Evolutionary conservation across 1,140 invertebrate genomes (phyloP), one percentile per base, ranked within the genome.

Genomic region (Vanessa tameamea): DNA sequence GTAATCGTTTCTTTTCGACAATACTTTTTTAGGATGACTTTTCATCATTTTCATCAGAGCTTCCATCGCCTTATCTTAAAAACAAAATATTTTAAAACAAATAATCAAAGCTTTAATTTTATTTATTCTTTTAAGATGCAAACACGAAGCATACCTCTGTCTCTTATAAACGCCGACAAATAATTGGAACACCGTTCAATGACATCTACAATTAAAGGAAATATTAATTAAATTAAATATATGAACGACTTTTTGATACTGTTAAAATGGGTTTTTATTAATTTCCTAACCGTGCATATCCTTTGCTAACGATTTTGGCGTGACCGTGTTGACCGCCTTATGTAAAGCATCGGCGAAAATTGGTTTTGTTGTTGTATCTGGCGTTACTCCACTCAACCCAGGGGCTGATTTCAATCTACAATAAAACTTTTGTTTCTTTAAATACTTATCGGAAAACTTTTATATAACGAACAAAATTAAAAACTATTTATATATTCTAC

Each of bases 81-180:
- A 64, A 20, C 20, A 59, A 59, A 68, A 64, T 48, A 14, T 31
- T 51, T 72, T 71, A 64, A 64, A 15, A 8, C 6, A 23, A 43
- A 14, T 20, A 57, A 57, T 57, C 11, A 23, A 23, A 23, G 11
- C 12, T 20, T 20, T 20, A 20, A 20, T 20, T 20, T 20, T 20
- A n/a, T 55, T 16, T 20, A 23, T 6, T 20, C 20, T 20, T 11
- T n/a, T 16, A 55, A 55, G 7, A 12, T 57, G 16, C 6, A 4
- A 13, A 23, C 20, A 0, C 4, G 1, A 47, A 64, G n/a, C 20
- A 16, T 65, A 88, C 88, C 86, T 85, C 86, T 75, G 51, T 90
- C 88, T 63, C 88, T 81, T 26, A 84, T 64, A 79, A 86, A 90
- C 13, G 85, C 87, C 26, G 88, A 90, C 47, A 90, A 79, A 63